Percentiles rank a stretch among this genome's conserved stretches.
phyloP scores from a whole-genome alignment of 2,888 invertebrate genomes.

The Spicauda simplicius region DNA sequence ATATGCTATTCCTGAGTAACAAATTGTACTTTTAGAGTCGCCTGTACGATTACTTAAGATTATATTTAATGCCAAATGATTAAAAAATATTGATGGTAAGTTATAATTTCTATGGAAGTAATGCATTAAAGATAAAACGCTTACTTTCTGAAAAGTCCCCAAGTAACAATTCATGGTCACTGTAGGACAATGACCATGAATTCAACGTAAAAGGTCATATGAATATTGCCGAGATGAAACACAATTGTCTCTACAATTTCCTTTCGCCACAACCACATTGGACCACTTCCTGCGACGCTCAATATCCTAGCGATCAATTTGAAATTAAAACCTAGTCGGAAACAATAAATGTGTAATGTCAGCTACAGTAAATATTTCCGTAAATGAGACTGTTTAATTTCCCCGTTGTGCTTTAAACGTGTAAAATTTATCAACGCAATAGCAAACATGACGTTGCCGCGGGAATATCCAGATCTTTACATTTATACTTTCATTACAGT shows the following conservation, averaged over 20 bases:
- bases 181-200: too few species aligned
- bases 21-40: too few species aligned
- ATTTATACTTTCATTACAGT: not conserved
- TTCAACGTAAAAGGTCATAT: too few species aligned
- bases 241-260: not conserved
- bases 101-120: too few species aligned
- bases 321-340: slow-evolving; percentile 9
- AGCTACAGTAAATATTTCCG: not conserved
- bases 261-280: not conserved
- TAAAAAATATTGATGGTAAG: too few species aligned
- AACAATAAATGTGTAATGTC: not conserved
- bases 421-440: not conserved
- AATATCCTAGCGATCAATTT: slow-evolving; percentile 12
- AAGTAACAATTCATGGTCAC: too few species aligned
- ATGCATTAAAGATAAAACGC: too few species aligned
- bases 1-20: too few species aligned
- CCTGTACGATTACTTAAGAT: too few species aligned
- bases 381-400: not conserved
- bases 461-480: not conserved
- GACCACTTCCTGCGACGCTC: not conserved
- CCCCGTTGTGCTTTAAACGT: not conserved
- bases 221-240: not conserved
- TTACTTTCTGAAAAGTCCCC: too few species aligned
- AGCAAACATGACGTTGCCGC: not conserved
- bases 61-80: too few species aligned